A percentile compares a stretch with the other conserved stretches of the same genome.
These are phyloP conservation scores for Pheosia tremula DNA, from an alignment of 2,888 invertebrate genomes.

Conservation along the genomic window DNA sequence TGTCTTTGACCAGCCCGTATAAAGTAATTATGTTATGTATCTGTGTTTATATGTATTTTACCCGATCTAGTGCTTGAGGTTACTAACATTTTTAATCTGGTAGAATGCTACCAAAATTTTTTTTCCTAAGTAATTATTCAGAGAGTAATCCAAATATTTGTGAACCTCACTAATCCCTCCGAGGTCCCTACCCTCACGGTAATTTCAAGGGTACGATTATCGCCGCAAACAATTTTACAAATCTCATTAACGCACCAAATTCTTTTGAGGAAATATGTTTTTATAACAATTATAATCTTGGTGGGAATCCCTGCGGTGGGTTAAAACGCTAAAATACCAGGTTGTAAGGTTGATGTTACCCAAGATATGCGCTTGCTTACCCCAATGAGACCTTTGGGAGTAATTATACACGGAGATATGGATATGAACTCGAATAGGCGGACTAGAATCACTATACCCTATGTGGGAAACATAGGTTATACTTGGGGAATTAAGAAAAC, in stretches of 20 bases:
- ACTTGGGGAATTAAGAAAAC: no score
- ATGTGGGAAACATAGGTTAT: no score
- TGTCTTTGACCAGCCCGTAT: no score
- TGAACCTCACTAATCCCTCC: background rate
- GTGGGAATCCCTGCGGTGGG: constrained; percentile 15
- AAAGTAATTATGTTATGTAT: no score
- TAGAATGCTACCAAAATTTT: background rate
- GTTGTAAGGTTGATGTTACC: constrained; percentile 16
- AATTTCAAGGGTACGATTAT: background rate
- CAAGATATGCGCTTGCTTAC: constrained; percentile 5
- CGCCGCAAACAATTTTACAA: constrained; percentile 12
- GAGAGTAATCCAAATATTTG: constrained; percentile 1
- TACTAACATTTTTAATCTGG: no score
- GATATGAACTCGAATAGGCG: constrained; percentile 24
- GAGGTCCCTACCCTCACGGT: constrained; percentile 1
- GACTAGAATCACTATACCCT: background rate
- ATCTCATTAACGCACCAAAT: constrained; percentile 16
- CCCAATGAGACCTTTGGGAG: constrained; percentile 12
- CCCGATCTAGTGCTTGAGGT: no score
- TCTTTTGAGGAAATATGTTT: constrained; percentile 25
- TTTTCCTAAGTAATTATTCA: constrained; percentile 1
- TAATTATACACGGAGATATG: constrained; percentile 32
- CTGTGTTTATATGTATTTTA: no score
- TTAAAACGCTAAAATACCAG: constrained; percentile 15
- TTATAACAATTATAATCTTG: constrained; percentile 33